These are phyloP conservation scores for Graphium colonna DNA, from an alignment of 2,888 invertebrate genomes.

Conservation along the genomic window DNA sequence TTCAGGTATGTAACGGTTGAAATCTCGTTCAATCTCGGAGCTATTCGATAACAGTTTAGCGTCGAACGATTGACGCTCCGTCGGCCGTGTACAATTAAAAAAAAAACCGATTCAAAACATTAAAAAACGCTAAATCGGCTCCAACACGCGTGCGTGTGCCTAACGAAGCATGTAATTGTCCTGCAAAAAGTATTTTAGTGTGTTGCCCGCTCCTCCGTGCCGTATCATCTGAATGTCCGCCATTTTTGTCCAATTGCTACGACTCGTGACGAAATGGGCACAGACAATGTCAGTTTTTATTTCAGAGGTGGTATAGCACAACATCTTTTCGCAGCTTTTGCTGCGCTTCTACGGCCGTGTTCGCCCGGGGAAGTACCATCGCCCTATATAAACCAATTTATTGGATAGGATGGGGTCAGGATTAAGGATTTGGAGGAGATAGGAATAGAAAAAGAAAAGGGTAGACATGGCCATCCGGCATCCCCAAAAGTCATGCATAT, in stretches of 20 bases:
- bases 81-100: slow-evolving; percentile 4
- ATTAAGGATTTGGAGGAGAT: too few species aligned
- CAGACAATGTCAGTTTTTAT: slow-evolving; percentile 2
- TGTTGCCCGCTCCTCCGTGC: slow-evolving; percentile 12
- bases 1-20: too few species aligned
- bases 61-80: not conserved
- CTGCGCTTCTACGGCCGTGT: too few species aligned
- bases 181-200: slow-evolving; percentile 25
- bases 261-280: slow-evolving; percentile 1
- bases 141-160: slow-evolving; percentile 14
- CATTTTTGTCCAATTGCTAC: slow-evolving; percentile 1
- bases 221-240: slow-evolving; percentile 13
- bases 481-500: too few species aligned
- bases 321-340: too few species aligned
- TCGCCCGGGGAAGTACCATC: too few species aligned
- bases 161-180: slow-evolving; percentile 24
- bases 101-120: slow-evolving; percentile 15
- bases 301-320: too few species aligned
- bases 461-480: too few species aligned
- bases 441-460: too few species aligned
- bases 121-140: slow-evolving; percentile 17
- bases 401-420: too few species aligned
- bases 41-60: slow-evolving; percentile 4
- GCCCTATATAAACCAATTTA: too few species aligned
- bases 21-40: too few species aligned